Base-by-base conservation (phyloP, 2,888 invertebrate species). In the Helleia helle region DNA sequence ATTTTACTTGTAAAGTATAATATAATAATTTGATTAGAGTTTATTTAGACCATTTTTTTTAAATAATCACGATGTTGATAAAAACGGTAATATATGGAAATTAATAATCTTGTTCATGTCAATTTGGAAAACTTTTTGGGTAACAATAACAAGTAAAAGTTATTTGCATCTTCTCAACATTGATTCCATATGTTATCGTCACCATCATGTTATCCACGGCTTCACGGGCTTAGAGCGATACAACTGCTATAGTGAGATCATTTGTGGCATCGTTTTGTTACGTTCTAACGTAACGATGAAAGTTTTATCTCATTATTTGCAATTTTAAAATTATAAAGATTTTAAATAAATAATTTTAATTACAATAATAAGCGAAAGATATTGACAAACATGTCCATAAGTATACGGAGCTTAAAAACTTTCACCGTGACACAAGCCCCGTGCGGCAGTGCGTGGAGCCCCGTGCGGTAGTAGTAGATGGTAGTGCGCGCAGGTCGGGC, bases 401-500 rank as follows among this genome's bases (percentile, higher is more conserved):
- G 22, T 9, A 9, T 36, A 5, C 9, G 18, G 8, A 7, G 36
- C 4, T 22, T 22, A 8, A 34, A 34, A 11, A 31, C 18, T 22
- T 34, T 22, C 8, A 22, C 22, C 18, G 22, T 22, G 12, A 17
- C 11, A 8, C 31, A 7, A 12, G 11, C 13, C 13, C 9, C 11
- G n/a, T 8, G 18, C n/a, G 34, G 12, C 22, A 17, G 12, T 34
- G 34, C 12, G 18, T 38, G 26, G n/a, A n/a, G 4, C n/a, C 28
- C 22, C 13, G 7, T 27, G n/a, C 38, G 41, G 38, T 37, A 38
- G 41, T 39, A 41, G 38, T 46, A 50, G 47, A 40, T 39, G 44
- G 43, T 48, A 44, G 51, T 40, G 41, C 43, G 51, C 49, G 44
- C 81, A 93, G 96, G 88, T 96, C 96, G 59, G 96, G 95, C 47